These are phyloP conservation scores for Protophormia terraenovae DNA, from an alignment of 2,888 invertebrate genomes.

Conservation along the genomic window DNA sequence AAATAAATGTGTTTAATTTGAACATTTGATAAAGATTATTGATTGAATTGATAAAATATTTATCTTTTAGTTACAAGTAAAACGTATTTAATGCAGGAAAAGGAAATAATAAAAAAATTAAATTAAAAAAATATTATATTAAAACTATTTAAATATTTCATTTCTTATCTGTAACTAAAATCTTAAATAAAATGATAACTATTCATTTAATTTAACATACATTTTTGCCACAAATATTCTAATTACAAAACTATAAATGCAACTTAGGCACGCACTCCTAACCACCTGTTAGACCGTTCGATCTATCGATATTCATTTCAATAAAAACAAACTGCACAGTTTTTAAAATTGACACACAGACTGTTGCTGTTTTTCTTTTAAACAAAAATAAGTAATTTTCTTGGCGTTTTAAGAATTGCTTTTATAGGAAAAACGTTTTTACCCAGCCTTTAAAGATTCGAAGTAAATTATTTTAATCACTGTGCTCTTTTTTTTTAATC, in stretches of 20 bases:
- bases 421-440: constrained; percentile 32
- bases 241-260: background rate
- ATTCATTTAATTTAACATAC: background rate
- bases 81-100: too few relatives aligned
- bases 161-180: too few relatives aligned
- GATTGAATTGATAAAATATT: background rate
- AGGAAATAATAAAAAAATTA: too few relatives aligned
- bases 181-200: background rate
- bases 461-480: background rate
- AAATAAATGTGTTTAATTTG: too few relatives aligned
- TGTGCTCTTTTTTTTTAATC: background rate
- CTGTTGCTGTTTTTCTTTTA: background rate
- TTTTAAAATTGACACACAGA: background rate
- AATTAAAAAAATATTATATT: too few relatives aligned
- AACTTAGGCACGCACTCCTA: background rate
- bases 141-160: too few relatives aligned
- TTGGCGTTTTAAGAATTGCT: too few relatives aligned
- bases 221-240: background rate
- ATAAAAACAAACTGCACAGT: background rate
- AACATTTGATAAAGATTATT: too few relatives aligned
- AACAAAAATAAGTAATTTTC: background rate
- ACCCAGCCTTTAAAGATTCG: constrained; percentile 20
- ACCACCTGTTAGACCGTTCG: constrained; percentile 3
- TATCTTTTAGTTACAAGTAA: too few relatives aligned
- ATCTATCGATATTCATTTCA: background rate